phyloP scores from a whole-genome alignment of 37 sponge, comb jelly and placozoan genomes.

The Spongia lamella region DNA sequence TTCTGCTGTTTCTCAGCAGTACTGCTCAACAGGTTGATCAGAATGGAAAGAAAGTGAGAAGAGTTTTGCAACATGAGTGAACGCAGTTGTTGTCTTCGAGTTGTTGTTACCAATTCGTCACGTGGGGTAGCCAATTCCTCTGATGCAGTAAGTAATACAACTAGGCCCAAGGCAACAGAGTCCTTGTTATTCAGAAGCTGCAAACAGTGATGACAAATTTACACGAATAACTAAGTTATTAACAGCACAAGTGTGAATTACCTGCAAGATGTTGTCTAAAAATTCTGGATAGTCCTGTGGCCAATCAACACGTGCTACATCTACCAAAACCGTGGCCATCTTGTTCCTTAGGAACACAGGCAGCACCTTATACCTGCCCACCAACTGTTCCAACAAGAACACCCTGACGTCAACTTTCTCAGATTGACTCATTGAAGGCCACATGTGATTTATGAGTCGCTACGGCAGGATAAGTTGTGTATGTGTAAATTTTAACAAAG shows the following conservation, averaged over 20 bases:
- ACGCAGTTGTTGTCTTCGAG: conserved; percentile 50
- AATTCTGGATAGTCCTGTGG: conserved; percentile 83
- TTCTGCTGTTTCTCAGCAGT: conserved; percentile 33
- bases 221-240: background rate
- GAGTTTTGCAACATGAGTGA: conserved; percentile 58
- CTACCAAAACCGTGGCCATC: conserved; percentile 66
- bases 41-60: conserved; percentile 19
- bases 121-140: conserved; percentile 77
- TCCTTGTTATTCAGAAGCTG: conserved; percentile 43
- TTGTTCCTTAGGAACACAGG: conserved; percentile 76
- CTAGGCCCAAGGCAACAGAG: conserved; percentile 55
- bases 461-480: background rate
- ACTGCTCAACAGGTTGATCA: conserved; percentile 16
- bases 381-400: conserved; percentile 45
- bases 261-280: conserved; percentile 63
- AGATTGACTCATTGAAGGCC: conserved; percentile 29
- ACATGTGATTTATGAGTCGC: conserved; percentile 55
- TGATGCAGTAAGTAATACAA: conserved; percentile 60
- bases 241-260: conserved; percentile 6
- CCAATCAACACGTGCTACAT: conserved; percentile 76
- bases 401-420: conserved; percentile 47
- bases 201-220: background rate
- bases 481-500: background rate
- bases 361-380: conserved; percentile 8
- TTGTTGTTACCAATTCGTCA: conserved; percentile 56